Base-by-base conservation (phyloP, 2,797 vertebrate genomes). In the Phoxinus dragarum region DNA sequence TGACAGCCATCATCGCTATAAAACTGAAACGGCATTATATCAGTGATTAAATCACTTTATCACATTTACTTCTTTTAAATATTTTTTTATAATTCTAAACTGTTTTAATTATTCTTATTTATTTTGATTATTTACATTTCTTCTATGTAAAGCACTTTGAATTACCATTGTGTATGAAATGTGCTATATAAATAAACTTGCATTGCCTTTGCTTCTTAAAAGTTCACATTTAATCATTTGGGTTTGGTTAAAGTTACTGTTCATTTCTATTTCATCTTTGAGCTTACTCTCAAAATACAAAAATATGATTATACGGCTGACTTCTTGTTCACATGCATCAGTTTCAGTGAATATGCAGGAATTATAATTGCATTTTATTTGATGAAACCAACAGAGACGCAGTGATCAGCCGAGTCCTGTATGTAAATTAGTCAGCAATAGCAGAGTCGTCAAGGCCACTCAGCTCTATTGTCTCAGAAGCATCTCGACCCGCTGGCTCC, bases 381-480 rank as follows among this genome's bases (percentile, higher is more conserved):
- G 16, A 23, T 36, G 54, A 36, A 80, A 67, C 54, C 7, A 14
- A 8, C 1, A 31, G 47, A 12, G 71, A 78, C 64, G 49, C 23
- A 7, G 11, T 81, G 68, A 72, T 81, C 54, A 56, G 38, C 8
- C 54, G n/a, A n/a, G 61, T 21, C 76, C 27, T 94, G 92, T 91
- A 92, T 91, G 86, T 74, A 81, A 91, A 91, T 66, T 5, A 38
- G 90, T 71, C 23, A 5, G 23, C 87, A 86, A 92, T 95, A 91
- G 90, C 87, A 61, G 9, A 21, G 31, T 84, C 56, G 72, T 86
- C 56, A 80, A 84, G 86, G 84, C 86, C 87, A 86, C 82, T 40
- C 87, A 84, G 80, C 67, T 86, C 78, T 27, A 82, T 89, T 90
- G 92, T 89, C 83, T 84, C 75, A 80, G 9, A 34, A 9, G n/a